phyloP scores from a whole-genome alignment of 35 echinoderm and acorn worm genomes.

The Apostichopus californicus region DNA sequence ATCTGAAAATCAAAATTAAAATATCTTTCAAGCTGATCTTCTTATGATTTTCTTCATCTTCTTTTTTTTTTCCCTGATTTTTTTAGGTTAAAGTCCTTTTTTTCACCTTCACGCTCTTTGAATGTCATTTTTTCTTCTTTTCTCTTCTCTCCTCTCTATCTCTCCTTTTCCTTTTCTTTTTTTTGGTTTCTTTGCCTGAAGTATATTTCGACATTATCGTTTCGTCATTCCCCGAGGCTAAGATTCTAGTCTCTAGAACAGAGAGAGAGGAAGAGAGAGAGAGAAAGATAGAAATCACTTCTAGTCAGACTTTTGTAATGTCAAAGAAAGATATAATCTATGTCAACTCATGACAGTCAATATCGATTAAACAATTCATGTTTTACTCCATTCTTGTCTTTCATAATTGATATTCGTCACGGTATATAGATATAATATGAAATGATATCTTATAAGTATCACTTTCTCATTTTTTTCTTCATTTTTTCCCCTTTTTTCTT shows the following conservation, averaged over 20 bases:
- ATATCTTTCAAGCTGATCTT: background rate
- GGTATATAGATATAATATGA: background rate
- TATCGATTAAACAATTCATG: background rate
- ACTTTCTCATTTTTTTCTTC: too few species aligned
- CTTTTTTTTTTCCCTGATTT: background rate
- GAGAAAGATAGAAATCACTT: background rate
- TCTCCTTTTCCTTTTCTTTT: too few species aligned
- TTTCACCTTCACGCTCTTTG: background rate
- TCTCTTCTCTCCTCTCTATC: too few species aligned
- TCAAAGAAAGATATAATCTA: background rate
- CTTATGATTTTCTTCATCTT: background rate
- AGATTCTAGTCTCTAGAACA: background rate
- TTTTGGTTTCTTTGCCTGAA: background rate
- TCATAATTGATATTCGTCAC: background rate
- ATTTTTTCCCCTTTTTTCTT: too few species aligned
- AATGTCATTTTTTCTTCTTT: too few species aligned
- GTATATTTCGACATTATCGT: background rate
- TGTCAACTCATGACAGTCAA: background rate
- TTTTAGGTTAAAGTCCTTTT: background rate
- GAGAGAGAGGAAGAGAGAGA: background rate
- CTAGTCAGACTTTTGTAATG: background rate
- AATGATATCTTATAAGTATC: too few species aligned
- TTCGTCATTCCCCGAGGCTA: background rate
- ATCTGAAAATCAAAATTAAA: background rate
- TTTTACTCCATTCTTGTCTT: background rate